Percentiles rank a stretch among this genome's conserved stretches.
Evolutionary conservation across 2,888 invertebrate species (phyloP).

Genomic region (Allolobophora icterica): DNA sequence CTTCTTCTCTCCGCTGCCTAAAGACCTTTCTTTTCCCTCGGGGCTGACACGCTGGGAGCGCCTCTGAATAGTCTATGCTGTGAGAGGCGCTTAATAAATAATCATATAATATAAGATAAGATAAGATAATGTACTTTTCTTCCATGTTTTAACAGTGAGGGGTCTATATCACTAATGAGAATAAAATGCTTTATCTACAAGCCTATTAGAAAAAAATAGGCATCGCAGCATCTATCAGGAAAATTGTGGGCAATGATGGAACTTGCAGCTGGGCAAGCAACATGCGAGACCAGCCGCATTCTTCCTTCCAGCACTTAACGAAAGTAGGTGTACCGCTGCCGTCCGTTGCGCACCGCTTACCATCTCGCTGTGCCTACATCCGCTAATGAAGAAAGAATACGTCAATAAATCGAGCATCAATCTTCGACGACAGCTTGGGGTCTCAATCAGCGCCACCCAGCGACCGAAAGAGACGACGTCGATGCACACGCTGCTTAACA

Average conservation of each 20-base stretch:
- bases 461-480: background rate
- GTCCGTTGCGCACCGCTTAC: background rate
- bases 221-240: background rate
- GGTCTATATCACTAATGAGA: background rate
- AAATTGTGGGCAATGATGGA: background rate
- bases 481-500: background rate
- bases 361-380: background rate
- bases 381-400: background rate
- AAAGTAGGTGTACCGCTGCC: background rate
- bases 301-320: background rate
- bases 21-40: no score
- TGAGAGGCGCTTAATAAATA: no score
- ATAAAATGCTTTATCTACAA: background rate
- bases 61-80: no score
- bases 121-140: no score
- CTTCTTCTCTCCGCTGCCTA: no score
- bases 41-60: no score
- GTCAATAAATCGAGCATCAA: background rate
- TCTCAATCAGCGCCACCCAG: background rate
- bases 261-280: background rate
- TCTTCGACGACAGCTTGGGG: background rate
- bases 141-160: background rate
- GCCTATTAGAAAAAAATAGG: background rate
- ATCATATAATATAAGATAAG: no score
- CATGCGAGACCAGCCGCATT: background rate